Evolutionary conservation across 2,888 invertebrate species (phyloP).

Genomic region (Stomorhina lunata): DNA sequence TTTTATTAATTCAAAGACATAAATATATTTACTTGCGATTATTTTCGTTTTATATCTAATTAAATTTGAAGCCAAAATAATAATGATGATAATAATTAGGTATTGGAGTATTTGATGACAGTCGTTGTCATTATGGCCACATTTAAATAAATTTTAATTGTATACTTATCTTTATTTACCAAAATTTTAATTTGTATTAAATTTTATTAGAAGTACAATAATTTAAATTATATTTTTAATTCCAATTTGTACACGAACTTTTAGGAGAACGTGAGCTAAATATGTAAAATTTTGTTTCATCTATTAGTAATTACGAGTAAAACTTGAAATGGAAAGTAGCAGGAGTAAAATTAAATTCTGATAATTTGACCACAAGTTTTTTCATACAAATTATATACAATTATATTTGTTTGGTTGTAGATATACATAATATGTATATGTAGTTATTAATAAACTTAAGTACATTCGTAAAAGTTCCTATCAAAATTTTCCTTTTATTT

Average conservation of each 20-base stretch:
- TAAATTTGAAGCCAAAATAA: constrained; percentile 2
- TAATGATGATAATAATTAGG: neutral
- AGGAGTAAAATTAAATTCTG: neutral
- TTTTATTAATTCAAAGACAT: neutral
- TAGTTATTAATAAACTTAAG: neutral
- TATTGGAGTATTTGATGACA: constrained; percentile 6
- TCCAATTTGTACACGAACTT: neutral
- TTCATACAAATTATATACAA: neutral
- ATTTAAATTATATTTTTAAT: neutral
- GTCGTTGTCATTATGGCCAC: constrained; percentile 19
- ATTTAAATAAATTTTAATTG: constrained; percentile 36
- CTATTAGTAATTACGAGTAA: neutral
- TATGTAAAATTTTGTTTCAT: too few species aligned
- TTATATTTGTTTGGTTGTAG: neutral
- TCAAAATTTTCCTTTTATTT: neutral
- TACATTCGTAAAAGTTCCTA: neutral
- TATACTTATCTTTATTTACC: constrained; percentile 24
- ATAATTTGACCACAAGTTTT: neutral
- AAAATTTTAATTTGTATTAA: constrained; percentile 23
- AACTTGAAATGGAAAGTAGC: neutral
- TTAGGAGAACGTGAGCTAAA: neutral
- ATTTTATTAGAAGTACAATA: neutral
- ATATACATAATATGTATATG: too few species aligned
- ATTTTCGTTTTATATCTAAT: neutral
- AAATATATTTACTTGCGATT: neutral